Conservation (phyloP, 2,888 invertebrate species). For the Tachina grossa region DNA sequence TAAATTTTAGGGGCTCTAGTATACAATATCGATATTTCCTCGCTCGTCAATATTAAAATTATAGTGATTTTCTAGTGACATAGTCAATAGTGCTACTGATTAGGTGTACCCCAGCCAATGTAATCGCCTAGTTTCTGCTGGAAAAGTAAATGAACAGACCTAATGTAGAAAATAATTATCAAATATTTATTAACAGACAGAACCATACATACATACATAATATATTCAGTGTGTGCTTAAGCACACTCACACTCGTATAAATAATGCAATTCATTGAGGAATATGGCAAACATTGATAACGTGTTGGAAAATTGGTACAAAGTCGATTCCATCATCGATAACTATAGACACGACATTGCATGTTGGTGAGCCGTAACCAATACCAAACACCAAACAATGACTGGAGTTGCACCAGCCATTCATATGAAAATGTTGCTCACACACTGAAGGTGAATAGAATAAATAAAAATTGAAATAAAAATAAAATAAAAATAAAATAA, state of each 20-base stretch:
- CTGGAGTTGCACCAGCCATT: conserved; percentile 29
- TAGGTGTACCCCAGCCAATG: no score
- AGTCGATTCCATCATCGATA: conserved; percentile 70
- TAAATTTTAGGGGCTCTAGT: no score
- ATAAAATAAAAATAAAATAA: neutral
- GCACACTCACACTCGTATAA: conserved; percentile 10
- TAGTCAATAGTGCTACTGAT: no score
- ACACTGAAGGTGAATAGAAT: conserved; percentile 31
- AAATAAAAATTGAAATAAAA: neutral
- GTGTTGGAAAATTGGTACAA: conserved; percentile 69
- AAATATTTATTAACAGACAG: conserved; percentile 47
- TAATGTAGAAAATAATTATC: conserved; percentile 38
- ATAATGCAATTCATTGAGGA: conserved; percentile 42
- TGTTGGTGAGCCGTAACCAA: conserved; percentile 62
- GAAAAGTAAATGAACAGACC: no score
- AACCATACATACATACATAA: neutral
- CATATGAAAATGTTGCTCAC: neutral
- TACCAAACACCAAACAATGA: conserved; percentile 56
- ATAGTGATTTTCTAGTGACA: no score
- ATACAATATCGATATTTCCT: no score
- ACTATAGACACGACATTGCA: conserved; percentile 70
- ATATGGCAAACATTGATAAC: conserved; percentile 63
- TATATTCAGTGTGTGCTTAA: neutral
- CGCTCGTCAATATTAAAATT: no score
- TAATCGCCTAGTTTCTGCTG: no score